phyloP scores from a whole-genome alignment of 2,888 invertebrate genomes.

The Ceramica pisi region DNA sequence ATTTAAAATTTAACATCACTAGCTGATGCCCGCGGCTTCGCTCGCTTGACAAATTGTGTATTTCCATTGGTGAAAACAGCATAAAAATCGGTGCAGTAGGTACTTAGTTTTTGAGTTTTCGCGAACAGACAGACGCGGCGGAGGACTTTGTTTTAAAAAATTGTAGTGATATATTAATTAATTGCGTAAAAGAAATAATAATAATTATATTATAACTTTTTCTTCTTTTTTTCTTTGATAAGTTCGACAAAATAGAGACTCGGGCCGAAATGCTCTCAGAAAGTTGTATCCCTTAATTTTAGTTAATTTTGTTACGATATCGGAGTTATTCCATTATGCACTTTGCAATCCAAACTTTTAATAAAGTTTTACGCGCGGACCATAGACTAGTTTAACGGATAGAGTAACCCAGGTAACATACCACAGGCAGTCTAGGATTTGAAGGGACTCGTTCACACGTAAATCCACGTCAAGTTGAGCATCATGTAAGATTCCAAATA shows the following conservation, averaged over 20 bases:
- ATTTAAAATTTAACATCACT: too few relatives aligned
- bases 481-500: constrained; percentile 5
- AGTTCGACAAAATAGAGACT: neutral
- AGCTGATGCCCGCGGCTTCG: too few relatives aligned
- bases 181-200: too few relatives aligned
- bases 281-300: neutral
- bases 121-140: too few relatives aligned
- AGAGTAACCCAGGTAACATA: neutral
- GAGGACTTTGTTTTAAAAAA: too few relatives aligned
- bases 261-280: neutral
- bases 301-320: neutral
- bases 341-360: constrained; percentile 3
- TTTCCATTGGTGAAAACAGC: too few relatives aligned
- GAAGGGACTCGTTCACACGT: too few relatives aligned
- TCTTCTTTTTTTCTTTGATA: neutral
- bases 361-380: constrained; percentile 11
- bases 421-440: neutral
- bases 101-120: too few relatives aligned
- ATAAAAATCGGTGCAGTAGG: too few relatives aligned
- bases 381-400: constrained; percentile 12
- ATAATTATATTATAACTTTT: too few relatives aligned
- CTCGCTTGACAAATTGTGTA: too few relatives aligned
- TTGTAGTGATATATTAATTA: too few relatives aligned
- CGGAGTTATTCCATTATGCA: neutral
- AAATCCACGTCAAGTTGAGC: neutral